These are phyloP conservation scores for human (Homo sapiens) DNA, from an alignment of 2,113 vertebrate genomes.

Conservation along the genomic window GRCh38 chr12:65212501-65213000, in stretches of 20 bases:
- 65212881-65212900: not conserved
- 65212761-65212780: constrained; percentile 29
- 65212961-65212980: constrained; percentile 9
- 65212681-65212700: not conserved
- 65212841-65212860: constrained; percentile 3
- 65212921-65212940: not conserved
- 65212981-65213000: not conserved
- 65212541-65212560: not conserved
- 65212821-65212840: not conserved
- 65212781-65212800: constrained; percentile 32
- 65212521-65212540: too few relatives aligned
- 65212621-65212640: not conserved
- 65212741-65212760: constrained; percentile 13
- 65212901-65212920: constrained; percentile 17
- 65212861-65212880: constrained; percentile 18
- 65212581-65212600: constrained; percentile 29
- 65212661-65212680: not conserved
- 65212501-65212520: too few relatives aligned
- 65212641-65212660: not conserved
- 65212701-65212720: not conserved
- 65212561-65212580: constrained; percentile 25
- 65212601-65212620: not conserved
- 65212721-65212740: constrained; percentile 40
- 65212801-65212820: not conserved
- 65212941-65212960: not conserved